phyloP scores from a whole-genome alignment of 2,888 invertebrate genomes.

The Apotomis capreana region DNA sequence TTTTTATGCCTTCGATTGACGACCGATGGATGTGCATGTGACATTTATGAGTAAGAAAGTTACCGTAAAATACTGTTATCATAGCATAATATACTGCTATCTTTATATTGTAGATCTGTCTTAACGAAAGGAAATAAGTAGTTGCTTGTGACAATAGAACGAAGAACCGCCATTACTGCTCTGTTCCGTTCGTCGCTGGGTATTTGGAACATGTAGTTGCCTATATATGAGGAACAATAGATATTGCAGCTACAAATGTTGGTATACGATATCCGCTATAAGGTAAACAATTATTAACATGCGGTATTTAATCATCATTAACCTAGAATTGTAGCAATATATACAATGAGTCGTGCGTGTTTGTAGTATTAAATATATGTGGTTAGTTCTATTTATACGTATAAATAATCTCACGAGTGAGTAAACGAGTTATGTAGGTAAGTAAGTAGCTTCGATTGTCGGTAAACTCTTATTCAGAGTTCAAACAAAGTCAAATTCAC shows the following conservation, averaged over 20 bases:
- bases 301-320: background rate
- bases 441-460: too few species aligned
- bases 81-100: background rate
- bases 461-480: too few species aligned
- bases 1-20: too few species aligned
- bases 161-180: slow-evolving; percentile 9
- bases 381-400: too few species aligned
- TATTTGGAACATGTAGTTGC: slow-evolving; percentile 2
- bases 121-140: slow-evolving; percentile 18
- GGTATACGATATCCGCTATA: slow-evolving; percentile 1
- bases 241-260: background rate
- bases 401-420: too few species aligned
- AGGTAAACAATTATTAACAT: slow-evolving; percentile 7
- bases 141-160: slow-evolving; percentile 23
- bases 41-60: too few species aligned
- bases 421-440: too few species aligned
- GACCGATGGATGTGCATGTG: too few species aligned
- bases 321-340: background rate
- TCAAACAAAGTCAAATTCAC: too few species aligned
- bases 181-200: background rate
- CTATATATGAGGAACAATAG: slow-evolving; percentile 12
- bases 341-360: too few species aligned
- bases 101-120: background rate
- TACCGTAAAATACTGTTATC: too few species aligned
- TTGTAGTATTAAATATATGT: too few species aligned